Percentiles rank a stretch among this genome's conserved stretches.
phyloP scores from a whole-genome alignment of 2,797 vertebrate genomes.

The Cyclopterus lumpus region DNA sequence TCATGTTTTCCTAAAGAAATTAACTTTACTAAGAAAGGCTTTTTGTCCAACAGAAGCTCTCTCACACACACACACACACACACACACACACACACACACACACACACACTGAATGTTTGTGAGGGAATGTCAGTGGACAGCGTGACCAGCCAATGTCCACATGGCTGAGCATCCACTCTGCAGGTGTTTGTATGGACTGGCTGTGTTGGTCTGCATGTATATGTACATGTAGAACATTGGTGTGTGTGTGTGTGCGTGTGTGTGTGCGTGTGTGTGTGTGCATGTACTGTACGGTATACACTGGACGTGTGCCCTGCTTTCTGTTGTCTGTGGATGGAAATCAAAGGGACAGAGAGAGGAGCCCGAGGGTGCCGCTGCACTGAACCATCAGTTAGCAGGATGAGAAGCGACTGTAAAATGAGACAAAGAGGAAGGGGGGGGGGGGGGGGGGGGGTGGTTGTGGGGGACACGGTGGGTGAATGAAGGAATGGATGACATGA shows the following conservation, averaged over 20 bases:
- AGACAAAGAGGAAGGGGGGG: conserved; percentile 19
- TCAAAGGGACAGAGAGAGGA: conserved; percentile 59
- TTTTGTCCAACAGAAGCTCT: conserved; percentile 20
- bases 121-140: not conserved
- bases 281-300: conserved; percentile 13
- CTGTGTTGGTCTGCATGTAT: not conserved
- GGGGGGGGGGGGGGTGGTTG: no score
- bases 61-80: not conserved
- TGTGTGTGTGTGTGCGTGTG: not conserved
- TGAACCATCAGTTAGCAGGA: conserved; percentile 76
- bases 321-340: conserved; percentile 63
- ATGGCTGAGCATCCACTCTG: conserved; percentile 3
- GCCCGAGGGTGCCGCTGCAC: conserved; percentile 66
- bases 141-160: conserved; percentile 8
- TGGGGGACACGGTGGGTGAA: not conserved
- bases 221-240: not conserved
- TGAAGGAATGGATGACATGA: conserved; percentile 31
- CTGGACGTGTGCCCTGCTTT: conserved; percentile 57
- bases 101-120: not conserved
- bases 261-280: conserved; percentile 5
- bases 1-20: conserved; percentile 17
- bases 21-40: conserved; percentile 1
- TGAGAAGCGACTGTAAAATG: conserved; percentile 56
- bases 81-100: conserved; percentile 11
- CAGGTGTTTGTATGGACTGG: conserved; percentile 8